Evolutionary conservation across 2,888 invertebrate species (phyloP).

Genomic region (Lasioglossum leucozonium): DNA sequence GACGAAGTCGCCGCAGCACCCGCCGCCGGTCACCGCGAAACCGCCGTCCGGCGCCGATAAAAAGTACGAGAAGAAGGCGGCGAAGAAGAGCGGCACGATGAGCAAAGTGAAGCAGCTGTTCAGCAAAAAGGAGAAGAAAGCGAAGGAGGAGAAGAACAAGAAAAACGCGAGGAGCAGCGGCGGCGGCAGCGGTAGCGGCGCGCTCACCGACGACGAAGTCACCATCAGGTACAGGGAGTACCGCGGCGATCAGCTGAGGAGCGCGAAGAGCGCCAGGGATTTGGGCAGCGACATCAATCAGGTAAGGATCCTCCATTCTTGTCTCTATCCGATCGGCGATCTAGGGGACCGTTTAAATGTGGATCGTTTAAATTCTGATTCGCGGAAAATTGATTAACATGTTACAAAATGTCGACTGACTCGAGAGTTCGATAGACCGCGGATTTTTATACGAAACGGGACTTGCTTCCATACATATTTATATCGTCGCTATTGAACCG

Average conservation of each 20-base stretch:
- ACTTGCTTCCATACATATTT: too few species aligned
- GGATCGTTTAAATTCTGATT: too few species aligned
- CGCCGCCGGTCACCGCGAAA: conserved; percentile 75
- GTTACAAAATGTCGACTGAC: too few species aligned
- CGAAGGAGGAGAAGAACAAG: conserved; percentile 85
- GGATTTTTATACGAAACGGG: too few species aligned
- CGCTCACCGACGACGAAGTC: conserved; percentile 82
- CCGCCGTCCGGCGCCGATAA: conserved; percentile 81
- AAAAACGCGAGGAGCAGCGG: conserved; percentile 73
- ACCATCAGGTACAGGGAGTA: conserved; percentile 82
- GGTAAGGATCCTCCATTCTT: conserved; percentile 68
- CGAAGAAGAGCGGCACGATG: conserved; percentile 82
- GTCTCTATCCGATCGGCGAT: background rate
- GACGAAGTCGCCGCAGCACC: conserved; percentile 69
- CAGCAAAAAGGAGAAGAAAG: conserved; percentile 90
- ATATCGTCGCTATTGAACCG: too few species aligned
- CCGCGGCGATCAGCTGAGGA: conserved; percentile 81
- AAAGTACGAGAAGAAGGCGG: conserved; percentile 82
- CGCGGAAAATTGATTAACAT: too few species aligned
- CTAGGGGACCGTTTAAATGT: background rate
- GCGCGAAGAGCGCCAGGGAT: conserved; percentile 81
- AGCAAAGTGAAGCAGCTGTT: conserved; percentile 90
- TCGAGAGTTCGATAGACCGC: too few species aligned
- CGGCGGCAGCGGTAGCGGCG: conserved; percentile 78
- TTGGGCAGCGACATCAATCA: conserved; percentile 82